phyloP scores from a whole-genome alignment of 2,888 invertebrate genomes.

The Diogma glabrata region DNA sequence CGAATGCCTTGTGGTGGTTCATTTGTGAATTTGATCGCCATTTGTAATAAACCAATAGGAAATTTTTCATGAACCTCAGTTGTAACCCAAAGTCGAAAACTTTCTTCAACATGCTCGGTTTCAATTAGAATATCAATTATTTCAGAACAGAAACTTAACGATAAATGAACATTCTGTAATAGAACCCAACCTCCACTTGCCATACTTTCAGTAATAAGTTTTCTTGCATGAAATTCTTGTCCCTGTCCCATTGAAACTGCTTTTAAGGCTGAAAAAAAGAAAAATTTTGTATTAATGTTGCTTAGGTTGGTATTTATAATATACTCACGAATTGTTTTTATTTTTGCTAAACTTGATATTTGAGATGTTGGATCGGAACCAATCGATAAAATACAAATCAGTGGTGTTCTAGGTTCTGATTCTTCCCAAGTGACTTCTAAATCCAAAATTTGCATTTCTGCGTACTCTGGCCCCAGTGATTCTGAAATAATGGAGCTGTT shows the following conservation, averaged over 20 bases:
- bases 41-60: conserved; percentile 77
- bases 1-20: conserved; percentile 94
- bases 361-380: conserved; percentile 96
- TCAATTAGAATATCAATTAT: conserved; percentile 81
- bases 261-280: conserved; percentile 45
- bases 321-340: conserved; percentile 66
- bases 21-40: conserved; percentile 94
- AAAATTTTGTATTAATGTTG: not conserved
- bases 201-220: conserved; percentile 72
- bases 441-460: conserved; percentile 85
- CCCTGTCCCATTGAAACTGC: conserved; percentile 98
- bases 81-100: conserved; percentile 86
- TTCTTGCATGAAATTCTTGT: conserved; percentile 75
- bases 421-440: conserved; percentile 83
- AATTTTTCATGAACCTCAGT: conserved; percentile 90
- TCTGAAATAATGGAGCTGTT: conserved; percentile 36
- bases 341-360: conserved; percentile 75
- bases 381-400: conserved; percentile 86
- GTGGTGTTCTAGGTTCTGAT: conserved; percentile 76
- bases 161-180: conserved; percentile 92
- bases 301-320: not conserved
- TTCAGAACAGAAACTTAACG: conserved; percentile 86
- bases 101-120: conserved; percentile 68
- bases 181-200: conserved; percentile 81
- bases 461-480: conserved; percentile 75